Percentiles rank a stretch among this genome's conserved stretches.
Conservation (phyloP, 1,140 invertebrate species). For the Drosophila lacertosa region DNA sequence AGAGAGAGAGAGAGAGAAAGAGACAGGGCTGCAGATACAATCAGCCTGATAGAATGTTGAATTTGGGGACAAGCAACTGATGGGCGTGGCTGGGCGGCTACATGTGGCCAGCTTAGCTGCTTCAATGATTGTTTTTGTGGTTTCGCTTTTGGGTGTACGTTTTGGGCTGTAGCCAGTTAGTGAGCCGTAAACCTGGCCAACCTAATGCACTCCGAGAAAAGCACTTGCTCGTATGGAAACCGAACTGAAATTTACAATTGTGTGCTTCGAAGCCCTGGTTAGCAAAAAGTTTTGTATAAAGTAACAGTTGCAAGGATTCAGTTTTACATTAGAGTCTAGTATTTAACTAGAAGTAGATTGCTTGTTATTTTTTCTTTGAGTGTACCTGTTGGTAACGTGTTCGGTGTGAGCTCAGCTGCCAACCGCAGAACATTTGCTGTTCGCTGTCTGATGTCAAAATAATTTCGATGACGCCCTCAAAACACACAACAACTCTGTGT, state of each 20-base stretch:
- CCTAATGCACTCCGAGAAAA: not conserved
- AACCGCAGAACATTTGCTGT: slow-evolving; percentile 58
- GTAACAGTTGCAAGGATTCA: too few relatives aligned
- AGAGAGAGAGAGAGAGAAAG: not conserved
- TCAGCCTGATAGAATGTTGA: slow-evolving; percentile 17
- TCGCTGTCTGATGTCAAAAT: slow-evolving; percentile 66
- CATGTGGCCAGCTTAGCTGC: slow-evolving; percentile 33
- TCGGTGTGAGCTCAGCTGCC: slow-evolving; percentile 44
- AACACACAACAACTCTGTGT: slow-evolving; percentile 22
- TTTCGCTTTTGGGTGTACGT: not conserved
- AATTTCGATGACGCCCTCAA: slow-evolving; percentile 71
- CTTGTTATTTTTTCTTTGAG: too few relatives aligned
- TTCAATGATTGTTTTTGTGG: slow-evolving; percentile 33
- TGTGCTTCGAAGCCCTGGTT: too few relatives aligned
- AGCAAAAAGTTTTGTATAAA: too few relatives aligned
- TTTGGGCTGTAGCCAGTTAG: not conserved
- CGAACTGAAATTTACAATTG: too few relatives aligned
- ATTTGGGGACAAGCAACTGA: too few relatives aligned
- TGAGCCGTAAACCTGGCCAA: not conserved
- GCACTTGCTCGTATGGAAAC: too few relatives aligned
- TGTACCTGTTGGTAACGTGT: not conserved
- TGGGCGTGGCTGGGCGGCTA: not conserved
- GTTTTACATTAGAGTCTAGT: too few relatives aligned
- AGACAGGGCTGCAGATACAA: slow-evolving; percentile 29
- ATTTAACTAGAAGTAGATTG: too few relatives aligned